phyloP scores from a whole-genome alignment of 2,113 vertebrate genomes.

The Sterna hirundo region DNA sequence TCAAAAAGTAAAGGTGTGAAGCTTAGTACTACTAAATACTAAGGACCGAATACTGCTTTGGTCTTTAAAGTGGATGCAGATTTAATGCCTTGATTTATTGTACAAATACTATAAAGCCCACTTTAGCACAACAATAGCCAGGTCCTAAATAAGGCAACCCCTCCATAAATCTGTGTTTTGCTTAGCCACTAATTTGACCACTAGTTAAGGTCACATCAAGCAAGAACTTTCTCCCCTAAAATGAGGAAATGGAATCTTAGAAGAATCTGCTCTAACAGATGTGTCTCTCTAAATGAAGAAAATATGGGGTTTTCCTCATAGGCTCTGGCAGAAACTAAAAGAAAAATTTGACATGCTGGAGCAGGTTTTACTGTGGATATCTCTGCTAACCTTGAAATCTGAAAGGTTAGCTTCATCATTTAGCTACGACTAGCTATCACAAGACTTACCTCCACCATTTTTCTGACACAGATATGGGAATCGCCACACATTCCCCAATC shows the following conservation, averaged over 20 bases:
- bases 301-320: neutral
- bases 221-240: neutral
- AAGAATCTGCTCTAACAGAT: neutral
- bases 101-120: neutral
- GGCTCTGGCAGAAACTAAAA: neutral
- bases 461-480: conserved; percentile 99
- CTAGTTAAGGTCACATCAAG: neutral
- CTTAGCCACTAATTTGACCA: neutral
- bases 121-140: neutral
- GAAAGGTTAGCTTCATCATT: neutral
- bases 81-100: neutral
- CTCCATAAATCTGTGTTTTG: neutral
- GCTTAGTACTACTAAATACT: neutral
- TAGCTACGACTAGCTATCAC: neutral
- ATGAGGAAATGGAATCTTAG: neutral
- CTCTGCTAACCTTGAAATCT: neutral
- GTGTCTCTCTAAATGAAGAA: neutral
- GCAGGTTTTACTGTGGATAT: neutral
- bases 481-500: conserved; percentile 96
- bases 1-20: neutral
- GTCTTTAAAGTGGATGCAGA: neutral
- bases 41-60: neutral
- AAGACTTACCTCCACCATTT: conserved; percentile 94
- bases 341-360: neutral
- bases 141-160: neutral